Evolutionary conservation across 2,113 vertebrate species (phyloP).

Genomic region (Tachuris rubrigastra): DNA sequence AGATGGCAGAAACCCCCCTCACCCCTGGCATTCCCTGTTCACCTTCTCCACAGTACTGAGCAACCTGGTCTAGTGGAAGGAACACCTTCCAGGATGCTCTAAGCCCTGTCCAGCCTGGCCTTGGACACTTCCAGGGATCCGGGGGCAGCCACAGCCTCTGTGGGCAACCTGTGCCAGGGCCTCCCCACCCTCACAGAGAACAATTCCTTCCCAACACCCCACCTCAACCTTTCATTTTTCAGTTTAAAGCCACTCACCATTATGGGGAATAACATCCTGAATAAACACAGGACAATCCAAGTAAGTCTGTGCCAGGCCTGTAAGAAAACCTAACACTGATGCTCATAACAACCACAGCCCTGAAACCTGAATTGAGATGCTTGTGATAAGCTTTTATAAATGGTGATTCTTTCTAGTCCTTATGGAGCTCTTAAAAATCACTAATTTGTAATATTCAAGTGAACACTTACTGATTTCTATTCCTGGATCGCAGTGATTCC

Average conservation of each 20-base stretch:
- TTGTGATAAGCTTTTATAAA: neutral
- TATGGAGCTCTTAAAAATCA: neutral
- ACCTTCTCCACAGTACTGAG: neutral
- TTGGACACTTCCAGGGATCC: neutral
- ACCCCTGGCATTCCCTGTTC: neutral
- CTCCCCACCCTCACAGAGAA: too few relatives aligned
- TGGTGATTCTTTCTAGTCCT: neutral
- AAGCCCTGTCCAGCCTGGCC: neutral
- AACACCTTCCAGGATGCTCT: neutral
- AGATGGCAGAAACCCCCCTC: neutral
- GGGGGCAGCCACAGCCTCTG: too few relatives aligned
- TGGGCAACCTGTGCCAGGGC: too few relatives aligned
- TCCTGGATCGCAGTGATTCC: neutral
- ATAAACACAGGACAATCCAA: neutral
- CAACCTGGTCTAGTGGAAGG: neutral
- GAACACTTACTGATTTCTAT: neutral
- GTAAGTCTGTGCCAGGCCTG: neutral
- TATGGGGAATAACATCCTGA: neutral
- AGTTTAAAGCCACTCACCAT: neutral
- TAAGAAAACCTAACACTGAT: neutral
- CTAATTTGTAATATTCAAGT: neutral
- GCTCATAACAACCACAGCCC: neutral
- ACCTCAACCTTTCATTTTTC: too few relatives aligned
- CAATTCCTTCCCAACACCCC: too few relatives aligned
- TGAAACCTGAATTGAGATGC: neutral